Conservation (phyloP, 2,888 invertebrate species). For the Sceliomorpha sp. region DNA sequence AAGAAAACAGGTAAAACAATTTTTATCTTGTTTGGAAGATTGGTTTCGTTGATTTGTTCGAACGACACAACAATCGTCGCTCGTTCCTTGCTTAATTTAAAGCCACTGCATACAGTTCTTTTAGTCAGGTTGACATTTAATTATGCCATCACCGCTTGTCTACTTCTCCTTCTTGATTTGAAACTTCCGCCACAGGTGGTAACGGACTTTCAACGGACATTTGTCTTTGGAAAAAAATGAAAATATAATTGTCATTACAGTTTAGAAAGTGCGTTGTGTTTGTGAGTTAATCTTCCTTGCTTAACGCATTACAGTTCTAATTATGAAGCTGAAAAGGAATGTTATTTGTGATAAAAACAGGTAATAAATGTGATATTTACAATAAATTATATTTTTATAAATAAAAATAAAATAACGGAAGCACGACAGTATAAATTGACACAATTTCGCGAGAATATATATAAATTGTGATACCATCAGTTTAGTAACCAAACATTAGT, state of each 20-base stretch:
- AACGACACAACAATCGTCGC: conserved; percentile 42
- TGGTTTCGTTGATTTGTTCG: conserved; percentile 67
- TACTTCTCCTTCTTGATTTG: conserved; percentile 66
- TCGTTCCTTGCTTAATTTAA: conserved; percentile 31
- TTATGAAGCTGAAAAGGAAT: no score
- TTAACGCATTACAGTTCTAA: no score
- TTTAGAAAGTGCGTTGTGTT: no score
- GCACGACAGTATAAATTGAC: no score
- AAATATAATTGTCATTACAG: conserved; percentile 6
- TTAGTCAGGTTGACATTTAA: conserved; percentile 4
- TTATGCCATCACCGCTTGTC: conserved; percentile 67
- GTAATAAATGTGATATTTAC: no score
- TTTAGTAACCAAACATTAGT: no score
- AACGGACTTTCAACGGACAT: conserved; percentile 81
- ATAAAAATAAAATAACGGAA: no score
- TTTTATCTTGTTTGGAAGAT: conserved; percentile 56
- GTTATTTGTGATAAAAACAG: no score
- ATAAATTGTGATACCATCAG: no score
- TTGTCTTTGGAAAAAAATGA: conserved; percentile 78
- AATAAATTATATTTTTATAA: no score
- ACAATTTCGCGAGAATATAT: no score
- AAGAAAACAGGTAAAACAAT: conserved; percentile 25
- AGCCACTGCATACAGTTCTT: conserved; percentile 29
- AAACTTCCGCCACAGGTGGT: conserved; percentile 81
- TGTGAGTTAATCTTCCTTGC: no score